A percentile compares a stretch with the other conserved stretches of the same genome.
These are phyloP conservation scores for Dendroctonus valens DNA, from an alignment of 1,140 invertebrate species.

Conservation along the genomic window DNA sequence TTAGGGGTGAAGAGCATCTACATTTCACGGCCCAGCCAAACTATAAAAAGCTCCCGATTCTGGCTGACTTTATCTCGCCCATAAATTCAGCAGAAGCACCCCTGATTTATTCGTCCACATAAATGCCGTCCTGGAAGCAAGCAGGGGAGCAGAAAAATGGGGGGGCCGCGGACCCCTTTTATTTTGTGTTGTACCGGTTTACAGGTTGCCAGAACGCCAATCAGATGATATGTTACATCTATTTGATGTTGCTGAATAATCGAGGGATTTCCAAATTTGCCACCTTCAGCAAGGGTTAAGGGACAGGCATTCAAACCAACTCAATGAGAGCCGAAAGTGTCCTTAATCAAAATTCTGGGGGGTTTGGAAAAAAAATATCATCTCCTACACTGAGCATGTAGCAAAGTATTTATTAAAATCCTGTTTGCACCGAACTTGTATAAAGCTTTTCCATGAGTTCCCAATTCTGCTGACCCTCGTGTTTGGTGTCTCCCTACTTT, in stretches of 20 bases:
- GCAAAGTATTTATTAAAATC: not conserved
- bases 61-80: constrained; percentile 51
- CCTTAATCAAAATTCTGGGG: not conserved
- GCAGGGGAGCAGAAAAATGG: constrained; percentile 30
- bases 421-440: not conserved
- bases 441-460: constrained; percentile 5
- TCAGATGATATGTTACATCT: not conserved
- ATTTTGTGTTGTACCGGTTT: constrained; percentile 22
- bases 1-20: constrained; percentile 47
- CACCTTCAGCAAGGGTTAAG: not conserved
- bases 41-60: constrained; percentile 52
- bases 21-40: constrained; percentile 50
- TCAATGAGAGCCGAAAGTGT: not conserved
- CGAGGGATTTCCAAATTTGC: not conserved
- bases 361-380: not conserved
- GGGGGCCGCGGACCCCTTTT: constrained; percentile 8
- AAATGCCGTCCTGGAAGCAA: constrained; percentile 42
- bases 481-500: constrained; percentile 12
- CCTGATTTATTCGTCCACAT: constrained; percentile 52
- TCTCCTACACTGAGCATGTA: not conserved
- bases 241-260: not conserved
- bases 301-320: not conserved
- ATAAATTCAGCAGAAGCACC: constrained; percentile 53
- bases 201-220: not conserved
- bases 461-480: constrained; percentile 13